Base-by-base conservation (phyloP, 2,113 vertebrate genomes). In the Cromileptes altivelis region DNA sequence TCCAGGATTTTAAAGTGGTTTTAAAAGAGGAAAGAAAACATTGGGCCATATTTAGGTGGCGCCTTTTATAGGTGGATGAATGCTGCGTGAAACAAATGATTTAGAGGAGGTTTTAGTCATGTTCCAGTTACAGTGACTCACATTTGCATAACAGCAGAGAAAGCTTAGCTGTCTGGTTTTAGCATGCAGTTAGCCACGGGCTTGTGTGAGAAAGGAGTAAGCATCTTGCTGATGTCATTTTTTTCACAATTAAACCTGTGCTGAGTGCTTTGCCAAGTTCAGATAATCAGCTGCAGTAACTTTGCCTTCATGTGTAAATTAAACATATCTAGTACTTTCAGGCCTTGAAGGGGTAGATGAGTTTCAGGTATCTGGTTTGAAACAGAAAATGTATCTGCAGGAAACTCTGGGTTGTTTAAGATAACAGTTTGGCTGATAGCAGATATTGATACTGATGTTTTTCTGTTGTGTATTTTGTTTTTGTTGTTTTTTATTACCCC, bases 101-200 rank as follows among this genome's bases (percentile, higher is more conserved):
- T 47, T 8, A 53, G 42, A 17, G 45, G 14, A 49, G 70, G 78
- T 27, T 84, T 72, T 30, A 73, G 76, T 71, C 62, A 23, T n/a
- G 57, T 70, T 78, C 4, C 49, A 55, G 50, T 55, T 67, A 37
- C 33, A 25, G 81, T 78, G 78, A 79, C 25, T 75, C 37, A 62
- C 33, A 81, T 78, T 85, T 67, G 77, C 72, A 61, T 57, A 6
- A 60, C 21, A 7, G 45, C 27, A 55, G 52, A 70, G 30, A 61
- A 67, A 21, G 60, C 71, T 58, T 45, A 81, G 49, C 30, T n/a
- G n/a, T 74, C 57, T 84, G 50, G 50, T 70, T 82, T 45, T 87
- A 61, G 70, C 18, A 40, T 52, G 42, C 56, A 49, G 25, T 72
- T 58, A 60, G 50, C 75, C 78, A 45, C 2, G 18, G 49, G 60